Evolutionary conservation across 2,888 invertebrate species (phyloP).

Genomic region (Hipparchia sbordonii): DNA sequence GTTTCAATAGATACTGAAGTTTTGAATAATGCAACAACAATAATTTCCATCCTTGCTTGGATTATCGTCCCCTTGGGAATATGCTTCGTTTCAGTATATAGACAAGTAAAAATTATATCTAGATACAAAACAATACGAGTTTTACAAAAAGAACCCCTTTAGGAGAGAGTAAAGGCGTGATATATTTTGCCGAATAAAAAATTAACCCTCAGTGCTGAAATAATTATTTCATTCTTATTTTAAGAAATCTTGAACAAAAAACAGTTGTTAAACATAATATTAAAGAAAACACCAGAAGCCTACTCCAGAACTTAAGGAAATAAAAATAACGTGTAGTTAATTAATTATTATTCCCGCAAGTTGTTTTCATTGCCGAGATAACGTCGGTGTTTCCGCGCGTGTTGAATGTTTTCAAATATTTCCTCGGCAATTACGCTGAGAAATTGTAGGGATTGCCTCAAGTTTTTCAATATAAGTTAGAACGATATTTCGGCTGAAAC

Average conservation of each 20-base stretch:
- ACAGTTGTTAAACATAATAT: no score
- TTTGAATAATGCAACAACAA: constrained; percentile 3
- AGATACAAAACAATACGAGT: no score
- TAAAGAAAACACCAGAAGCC: no score
- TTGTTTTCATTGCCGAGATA: neutral
- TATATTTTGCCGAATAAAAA: no score
- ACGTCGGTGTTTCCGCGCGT: constrained; percentile 16
- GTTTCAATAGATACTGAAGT: constrained; percentile 8
- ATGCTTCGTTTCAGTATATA: neutral
- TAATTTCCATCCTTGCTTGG: neutral
- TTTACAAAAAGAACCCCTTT: no score
- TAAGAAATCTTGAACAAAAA: no score
- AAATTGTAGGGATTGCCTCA: constrained; percentile 43
- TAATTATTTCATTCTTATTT: no score
- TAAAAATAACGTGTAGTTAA: no score
- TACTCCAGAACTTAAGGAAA: no score
- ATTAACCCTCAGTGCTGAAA: no score
- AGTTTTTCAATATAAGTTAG: constrained; percentile 50
- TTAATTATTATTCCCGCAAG: neutral
- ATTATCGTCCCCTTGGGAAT: neutral
- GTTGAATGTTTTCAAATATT: constrained; percentile 38
- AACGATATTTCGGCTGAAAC: constrained; percentile 36
- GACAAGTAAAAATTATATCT: no score
- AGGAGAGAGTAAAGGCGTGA: no score
- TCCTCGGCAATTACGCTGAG: constrained; percentile 40